phyloP scores from a whole-genome alignment of 2,888 invertebrate species.

The Augochlorella aurata region DNA sequence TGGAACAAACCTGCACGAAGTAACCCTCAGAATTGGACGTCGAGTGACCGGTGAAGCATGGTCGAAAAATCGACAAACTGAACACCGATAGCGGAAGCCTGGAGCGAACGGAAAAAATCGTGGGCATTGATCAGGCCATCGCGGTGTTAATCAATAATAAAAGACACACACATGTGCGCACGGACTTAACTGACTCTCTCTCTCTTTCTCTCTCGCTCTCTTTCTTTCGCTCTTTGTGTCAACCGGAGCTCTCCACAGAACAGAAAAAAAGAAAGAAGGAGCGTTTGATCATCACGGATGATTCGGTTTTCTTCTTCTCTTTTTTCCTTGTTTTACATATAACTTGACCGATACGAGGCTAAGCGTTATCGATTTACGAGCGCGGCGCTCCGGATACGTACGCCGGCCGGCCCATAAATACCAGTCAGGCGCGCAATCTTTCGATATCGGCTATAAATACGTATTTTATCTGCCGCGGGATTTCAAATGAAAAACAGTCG shows the following conservation, averaged over 20 bases:
- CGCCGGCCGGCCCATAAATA: constrained; percentile 70
- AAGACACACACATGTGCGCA: background rate
- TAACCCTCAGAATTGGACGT: background rate
- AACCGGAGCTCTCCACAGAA: background rate
- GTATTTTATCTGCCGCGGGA: constrained; percentile 76
- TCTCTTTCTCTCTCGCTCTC: background rate
- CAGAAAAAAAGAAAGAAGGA: background rate
- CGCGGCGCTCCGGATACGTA: constrained; percentile 29
- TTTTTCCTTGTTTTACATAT: constrained; percentile 30
- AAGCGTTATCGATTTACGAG: constrained; percentile 76
- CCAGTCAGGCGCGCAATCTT: constrained; percentile 60
- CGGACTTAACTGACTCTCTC: background rate
- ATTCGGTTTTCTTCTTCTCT: constrained; percentile 28
- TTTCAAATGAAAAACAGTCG: constrained; percentile 79
- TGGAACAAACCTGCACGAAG: too few relatives aligned
- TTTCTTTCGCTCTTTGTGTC: background rate
- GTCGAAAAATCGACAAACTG: background rate
- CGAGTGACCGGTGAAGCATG: background rate
- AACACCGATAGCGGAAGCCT: background rate
- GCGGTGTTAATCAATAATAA: constrained; percentile 14
- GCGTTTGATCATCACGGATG: constrained; percentile 25
- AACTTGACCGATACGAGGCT: constrained; percentile 56
- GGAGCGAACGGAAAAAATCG: background rate
- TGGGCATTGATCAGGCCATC: background rate
- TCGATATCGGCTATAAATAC: constrained; percentile 77